Base-by-base conservation (phyloP, 2,113 vertebrate genomes). In the Hypocryptadius cinnamomeus region DNA sequence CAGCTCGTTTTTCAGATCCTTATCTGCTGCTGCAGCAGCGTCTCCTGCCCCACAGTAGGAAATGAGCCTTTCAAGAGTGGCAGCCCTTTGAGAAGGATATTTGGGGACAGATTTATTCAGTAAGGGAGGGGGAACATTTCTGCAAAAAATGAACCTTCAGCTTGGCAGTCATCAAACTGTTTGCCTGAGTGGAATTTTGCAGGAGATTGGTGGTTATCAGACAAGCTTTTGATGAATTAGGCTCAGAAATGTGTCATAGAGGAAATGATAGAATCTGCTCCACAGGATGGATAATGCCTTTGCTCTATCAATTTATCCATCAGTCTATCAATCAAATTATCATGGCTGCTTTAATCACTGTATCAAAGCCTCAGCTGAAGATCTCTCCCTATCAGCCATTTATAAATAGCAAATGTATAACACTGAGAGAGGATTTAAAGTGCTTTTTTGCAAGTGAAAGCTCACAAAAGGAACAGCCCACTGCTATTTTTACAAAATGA, bases 1-100 rank as follows among this genome's bases (percentile, higher is more conserved):
- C 57, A 78, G 79, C 86, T 95, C 68, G 2, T 74, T 87, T 87
- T 77, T 91, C 45, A 92, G 97, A 98, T 97, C 0, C 15, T 48
- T 95, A 97, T 98, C 97, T 89, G 77, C 74, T 9, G 50, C 81
- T 17, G 47, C 71, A 24, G 87, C 69, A 61, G 83, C 63, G 1
- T 27, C 89, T 50, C 54, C 59, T 57, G 78, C 66, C 48, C 27
- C 79, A 5, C 64, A 1, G 2, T 28, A 95, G 90, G 96, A 96
- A 96, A 96, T 68, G 95, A 97, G 65, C 80, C 56, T 10, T 65
- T 76, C 22, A 17, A 84, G 45, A 76, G 60, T 37, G 90, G 79
- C 92, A 91, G 65, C 72, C 63, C 30, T 57, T n/a, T 72, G 80
- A 95, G 56, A 11, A 92, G 87, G 91, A 50, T 56, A 44, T 74